phyloP scores from a whole-genome alignment of 1,140 invertebrate genomes.

The Zaprionus camerounensis region DNA sequence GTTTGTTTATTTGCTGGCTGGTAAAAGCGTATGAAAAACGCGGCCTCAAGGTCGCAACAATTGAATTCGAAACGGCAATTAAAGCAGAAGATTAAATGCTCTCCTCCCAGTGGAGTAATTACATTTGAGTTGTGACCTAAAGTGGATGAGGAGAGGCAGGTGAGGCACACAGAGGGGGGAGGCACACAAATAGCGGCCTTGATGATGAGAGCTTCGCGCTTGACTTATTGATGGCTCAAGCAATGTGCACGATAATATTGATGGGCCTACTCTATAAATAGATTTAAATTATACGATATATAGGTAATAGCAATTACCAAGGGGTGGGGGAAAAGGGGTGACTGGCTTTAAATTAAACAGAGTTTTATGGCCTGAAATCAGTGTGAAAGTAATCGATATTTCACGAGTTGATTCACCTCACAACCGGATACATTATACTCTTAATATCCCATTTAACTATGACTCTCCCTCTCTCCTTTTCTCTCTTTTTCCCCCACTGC shows the following conservation, averaged over 20 bases:
- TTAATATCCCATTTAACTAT: background rate
- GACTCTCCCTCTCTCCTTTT: background rate
- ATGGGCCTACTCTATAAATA: conserved; percentile 3
- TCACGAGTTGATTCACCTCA: background rate
- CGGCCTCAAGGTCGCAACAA: conserved; percentile 43
- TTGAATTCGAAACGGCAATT: conserved; percentile 53
- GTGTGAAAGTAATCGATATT: background rate
- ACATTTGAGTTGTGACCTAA: conserved; percentile 13
- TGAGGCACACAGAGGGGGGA: background rate
- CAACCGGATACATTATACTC: background rate
- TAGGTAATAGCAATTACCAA: too few relatives aligned
- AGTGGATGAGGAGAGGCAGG: background rate
- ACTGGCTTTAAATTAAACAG: background rate
- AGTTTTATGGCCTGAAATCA: conserved; percentile 1
- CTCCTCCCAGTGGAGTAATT: conserved; percentile 18
- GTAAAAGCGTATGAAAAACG: conserved; percentile 36
- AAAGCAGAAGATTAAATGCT: conserved; percentile 37
- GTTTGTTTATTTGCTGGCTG: conserved; percentile 44
- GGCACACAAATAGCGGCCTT: conserved; percentile 11
- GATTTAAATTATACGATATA: background rate
- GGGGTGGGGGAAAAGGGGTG: background rate
- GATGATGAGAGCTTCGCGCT: conserved; percentile 36
- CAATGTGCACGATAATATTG: conserved; percentile 15
- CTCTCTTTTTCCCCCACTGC: background rate
- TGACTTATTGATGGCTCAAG: conserved; percentile 37